A percentile compares a stretch with the other conserved stretches of the same genome.
Evolutionary conservation across 2,113 vertebrate genomes (phyloP).

Genomic region (Castor canadensis): DNA sequence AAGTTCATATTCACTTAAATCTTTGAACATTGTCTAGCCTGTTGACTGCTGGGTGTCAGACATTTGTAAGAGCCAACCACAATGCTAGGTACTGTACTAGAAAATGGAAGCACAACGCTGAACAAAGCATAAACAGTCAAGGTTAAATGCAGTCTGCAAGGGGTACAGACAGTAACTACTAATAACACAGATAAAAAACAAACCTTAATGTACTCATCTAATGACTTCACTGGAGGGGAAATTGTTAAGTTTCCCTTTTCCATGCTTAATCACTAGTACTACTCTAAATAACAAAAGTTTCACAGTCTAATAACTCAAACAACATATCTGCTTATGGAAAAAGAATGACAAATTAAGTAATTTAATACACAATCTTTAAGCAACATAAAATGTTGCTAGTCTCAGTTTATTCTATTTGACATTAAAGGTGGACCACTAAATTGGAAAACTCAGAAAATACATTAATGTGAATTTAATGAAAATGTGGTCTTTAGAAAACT

Average conservation of each 20-base stretch:
- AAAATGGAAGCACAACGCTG: background rate
- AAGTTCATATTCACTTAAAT: too few relatives aligned
- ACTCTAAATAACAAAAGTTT: background rate
- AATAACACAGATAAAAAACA: background rate
- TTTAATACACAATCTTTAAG: background rate
- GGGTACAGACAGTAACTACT: background rate
- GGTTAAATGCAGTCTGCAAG: background rate
- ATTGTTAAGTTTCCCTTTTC: background rate
- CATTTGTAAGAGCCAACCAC: background rate
- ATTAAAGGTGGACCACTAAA: background rate
- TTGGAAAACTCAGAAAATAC: background rate
- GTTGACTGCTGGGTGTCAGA: background rate
- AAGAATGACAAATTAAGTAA: background rate
- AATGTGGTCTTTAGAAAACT: conserved; percentile 40
- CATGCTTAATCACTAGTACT: background rate
- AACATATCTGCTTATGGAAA: background rate
- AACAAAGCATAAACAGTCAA: background rate
- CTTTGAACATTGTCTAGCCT: background rate
- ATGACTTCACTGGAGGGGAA: background rate
- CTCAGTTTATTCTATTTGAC: conserved; percentile 44
- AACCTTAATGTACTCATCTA: background rate
- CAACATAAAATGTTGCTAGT: background rate
- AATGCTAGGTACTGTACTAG: background rate
- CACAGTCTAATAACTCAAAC: background rate
- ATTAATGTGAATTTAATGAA: conserved; percentile 12